Evolutionary conservation across 2,888 invertebrate genomes (phyloP).

Genomic region (Fragum fragum): DNA sequence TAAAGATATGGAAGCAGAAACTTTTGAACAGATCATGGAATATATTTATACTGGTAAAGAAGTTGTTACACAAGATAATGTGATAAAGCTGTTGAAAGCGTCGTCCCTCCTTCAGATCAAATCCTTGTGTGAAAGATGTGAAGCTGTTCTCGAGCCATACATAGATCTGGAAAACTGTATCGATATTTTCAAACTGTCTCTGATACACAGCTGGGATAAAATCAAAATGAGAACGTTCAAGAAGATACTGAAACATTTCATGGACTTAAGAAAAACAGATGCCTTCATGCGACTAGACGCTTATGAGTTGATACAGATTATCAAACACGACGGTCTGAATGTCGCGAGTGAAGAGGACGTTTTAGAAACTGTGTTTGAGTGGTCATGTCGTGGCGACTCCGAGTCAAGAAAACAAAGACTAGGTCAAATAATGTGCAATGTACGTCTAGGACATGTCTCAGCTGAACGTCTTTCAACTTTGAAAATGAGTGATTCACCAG

Average conservation of each 20-base stretch:
- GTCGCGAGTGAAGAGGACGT: conserved; percentile 88
- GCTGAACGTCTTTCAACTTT: conserved; percentile 72
- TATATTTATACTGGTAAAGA: conserved; percentile 93
- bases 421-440: conserved; percentile 72
- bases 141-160: conserved; percentile 91
- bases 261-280: conserved; percentile 76
- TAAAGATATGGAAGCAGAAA: conserved; percentile 89
- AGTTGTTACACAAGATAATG: conserved; percentile 92
- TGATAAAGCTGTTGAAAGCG: conserved; percentile 91
- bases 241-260: conserved; percentile 85
- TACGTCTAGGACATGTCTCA: conserved; percentile 69
- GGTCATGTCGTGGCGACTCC: conserved; percentile 89
- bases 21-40: conserved; percentile 93
- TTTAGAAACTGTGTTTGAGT: conserved; percentile 87
- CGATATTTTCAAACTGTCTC: conserved; percentile 88
- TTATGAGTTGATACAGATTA: conserved; percentile 87
- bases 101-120: conserved; percentile 95
- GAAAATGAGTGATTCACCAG: conserved; percentile 66
- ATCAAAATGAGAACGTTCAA: conserved; percentile 87
- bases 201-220: conserved; percentile 87
- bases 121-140: conserved; percentile 93
- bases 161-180: conserved; percentile 90
- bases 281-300: conserved; percentile 86
- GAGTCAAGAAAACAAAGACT: conserved; percentile 86
- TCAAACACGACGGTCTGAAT: conserved; percentile 87